Evolutionary conservation across 2,888 invertebrate genomes (phyloP).

Genomic region (Hirtodrosophila cameraria): DNA sequence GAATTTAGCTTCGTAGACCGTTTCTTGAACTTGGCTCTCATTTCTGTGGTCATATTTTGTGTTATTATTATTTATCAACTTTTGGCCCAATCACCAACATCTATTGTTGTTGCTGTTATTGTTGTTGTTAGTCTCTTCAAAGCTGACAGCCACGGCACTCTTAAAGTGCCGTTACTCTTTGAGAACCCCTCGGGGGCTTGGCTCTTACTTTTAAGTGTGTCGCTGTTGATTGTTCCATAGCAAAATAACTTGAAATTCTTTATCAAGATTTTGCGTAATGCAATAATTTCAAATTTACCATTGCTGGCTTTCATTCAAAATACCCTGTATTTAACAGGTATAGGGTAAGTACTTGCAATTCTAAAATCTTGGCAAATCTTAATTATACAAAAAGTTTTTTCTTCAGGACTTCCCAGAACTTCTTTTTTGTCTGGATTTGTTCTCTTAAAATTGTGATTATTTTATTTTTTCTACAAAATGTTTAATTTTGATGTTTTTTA

Average conservation of each 20-base stretch:
- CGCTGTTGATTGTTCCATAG: conserved; percentile 38
- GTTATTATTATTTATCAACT: conserved; percentile 11
- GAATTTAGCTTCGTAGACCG: conserved; percentile 13
- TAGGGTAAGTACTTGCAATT: not conserved
- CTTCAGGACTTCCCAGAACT: not conserved
- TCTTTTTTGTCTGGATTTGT: too few relatives aligned
- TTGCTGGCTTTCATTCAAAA: not conserved
- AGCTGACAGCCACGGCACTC: conserved; percentile 34
- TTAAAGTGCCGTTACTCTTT: conserved; percentile 47
- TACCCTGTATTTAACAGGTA: not conserved
- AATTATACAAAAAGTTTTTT: too few relatives aligned
- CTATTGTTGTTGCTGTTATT: conserved; percentile 14
- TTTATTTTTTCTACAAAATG: too few relatives aligned
- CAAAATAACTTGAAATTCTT: conserved; percentile 45
- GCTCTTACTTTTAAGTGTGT: conserved; percentile 38
- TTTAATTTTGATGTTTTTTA: too few relatives aligned
- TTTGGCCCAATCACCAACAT: conserved; percentile 11
- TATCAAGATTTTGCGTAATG: conserved; percentile 60
- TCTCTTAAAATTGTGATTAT: too few relatives aligned
- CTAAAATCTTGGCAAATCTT: too few relatives aligned
- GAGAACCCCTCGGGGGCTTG: conserved; percentile 24
- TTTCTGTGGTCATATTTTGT: conserved; percentile 18
- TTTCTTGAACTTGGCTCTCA: conserved; percentile 52
- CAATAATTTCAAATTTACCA: conserved; percentile 40
- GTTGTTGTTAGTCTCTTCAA: conserved; percentile 26